Conservation (phyloP, 1,140 invertebrate genomes). For the Bombus pyrosoma region DNA sequence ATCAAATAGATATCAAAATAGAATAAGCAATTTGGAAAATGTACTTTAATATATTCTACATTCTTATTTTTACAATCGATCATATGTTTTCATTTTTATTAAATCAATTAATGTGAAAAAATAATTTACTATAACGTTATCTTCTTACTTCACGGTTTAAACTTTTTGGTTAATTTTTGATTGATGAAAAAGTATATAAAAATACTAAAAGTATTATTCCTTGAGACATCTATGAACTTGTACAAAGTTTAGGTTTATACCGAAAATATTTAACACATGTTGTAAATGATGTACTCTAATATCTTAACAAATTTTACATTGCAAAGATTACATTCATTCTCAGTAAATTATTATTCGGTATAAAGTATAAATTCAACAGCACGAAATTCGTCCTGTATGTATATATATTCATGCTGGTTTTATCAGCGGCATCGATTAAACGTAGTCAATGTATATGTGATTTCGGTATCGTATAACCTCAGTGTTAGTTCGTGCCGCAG, state of each 20-base stretch:
- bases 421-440: slow-evolving; percentile 47
- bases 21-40: background rate
- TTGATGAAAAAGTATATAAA: background rate
- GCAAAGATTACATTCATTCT: background rate
- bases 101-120: too few species aligned
- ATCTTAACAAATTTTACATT: background rate
- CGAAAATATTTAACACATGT: background rate
- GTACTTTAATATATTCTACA: background rate
- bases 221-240: too few species aligned
- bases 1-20: background rate
- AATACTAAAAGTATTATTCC: background rate
- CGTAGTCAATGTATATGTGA: slow-evolving; percentile 29
- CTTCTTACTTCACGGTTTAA: background rate
- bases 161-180: background rate
- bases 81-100: background rate
- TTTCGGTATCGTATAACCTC: slow-evolving; percentile 44
- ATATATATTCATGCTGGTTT: slow-evolving; percentile 24
- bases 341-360: too few species aligned
- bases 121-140: background rate
- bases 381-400: slow-evolving; percentile 6
- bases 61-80: background rate
- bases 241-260: background rate
- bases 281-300: background rate
- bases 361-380: background rate
- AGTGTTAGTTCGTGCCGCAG: slow-evolving; percentile 26